Evolutionary conservation across 2,888 invertebrate genomes (phyloP), one percentile per base, ranked within the genome.

Genomic region (Venustoraphidia nigricollis): DNA sequence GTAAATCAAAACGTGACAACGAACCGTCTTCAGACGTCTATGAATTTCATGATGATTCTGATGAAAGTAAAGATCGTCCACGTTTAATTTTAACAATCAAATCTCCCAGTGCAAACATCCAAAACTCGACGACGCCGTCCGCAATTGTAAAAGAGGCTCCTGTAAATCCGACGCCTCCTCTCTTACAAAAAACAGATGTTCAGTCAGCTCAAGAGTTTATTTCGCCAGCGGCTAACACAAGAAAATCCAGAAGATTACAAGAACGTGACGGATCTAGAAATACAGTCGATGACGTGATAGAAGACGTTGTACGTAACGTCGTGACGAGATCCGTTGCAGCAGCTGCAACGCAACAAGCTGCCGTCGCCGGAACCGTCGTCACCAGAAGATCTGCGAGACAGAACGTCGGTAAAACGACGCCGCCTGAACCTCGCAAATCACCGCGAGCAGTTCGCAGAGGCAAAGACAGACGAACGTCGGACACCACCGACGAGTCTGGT

Each of bases 21-120:
- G 77, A 77, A 56, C 66, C 75, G 44, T 73, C 79, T 1, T 79
- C 83, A 9, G 92, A 92, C 60, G 77, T 93, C 3, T 93, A 92
- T 61, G 92, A 92, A 63, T 93, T 93, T 62, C 82, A 86, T 55
- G 92, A 92, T 60, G 92, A 92, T 63, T 86, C 88, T 6, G 84
- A 83, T 39, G 91, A 92, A 59, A 66, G 63, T 41, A 76, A 78
- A 59, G 66, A 72, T 48, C 73, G 88, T 17, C 88, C 88, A 0
- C 72, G 89, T 39, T 67, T 88, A 42, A 86, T 89, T 55, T 69
- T 89, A 41, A 90, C 88, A 1, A 89, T 88, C 51, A 90, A 88
- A 63, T 83, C 79, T 53, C 79, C 84, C 1, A 69, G 71, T 6
- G 69, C 72, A 1, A 58, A 55, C 51, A 59, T 60, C 45, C 13